Conservation (phyloP, 2,797 vertebrate species). For the Catharus ustulatus region DNA sequence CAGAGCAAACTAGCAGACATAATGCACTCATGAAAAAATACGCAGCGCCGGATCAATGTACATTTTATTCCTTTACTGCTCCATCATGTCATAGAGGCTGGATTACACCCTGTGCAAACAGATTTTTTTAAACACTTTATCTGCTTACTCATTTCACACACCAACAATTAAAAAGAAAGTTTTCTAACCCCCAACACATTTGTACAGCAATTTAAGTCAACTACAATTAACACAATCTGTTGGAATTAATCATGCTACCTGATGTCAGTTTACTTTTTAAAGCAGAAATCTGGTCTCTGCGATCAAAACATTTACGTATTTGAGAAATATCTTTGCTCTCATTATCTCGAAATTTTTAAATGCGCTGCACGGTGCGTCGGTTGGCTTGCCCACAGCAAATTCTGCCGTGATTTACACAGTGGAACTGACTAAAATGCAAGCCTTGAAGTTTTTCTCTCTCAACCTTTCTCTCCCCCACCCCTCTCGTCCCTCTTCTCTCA, state of each 20-base stretch:
- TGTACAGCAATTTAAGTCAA: slow-evolving; percentile 47
- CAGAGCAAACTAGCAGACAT: neutral
- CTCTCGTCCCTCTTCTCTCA: neutral
- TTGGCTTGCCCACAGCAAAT: slow-evolving; percentile 39
- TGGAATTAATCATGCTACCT: slow-evolving; percentile 43
- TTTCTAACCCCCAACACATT: slow-evolving; percentile 38
- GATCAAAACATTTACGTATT: slow-evolving; percentile 50
- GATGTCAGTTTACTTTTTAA: slow-evolving; percentile 46
- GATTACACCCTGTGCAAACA: neutral
- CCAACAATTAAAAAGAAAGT: neutral
- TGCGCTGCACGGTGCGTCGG: neutral
- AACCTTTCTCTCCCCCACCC: neutral
- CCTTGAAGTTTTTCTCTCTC: neutral
- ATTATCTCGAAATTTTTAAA: slow-evolving; percentile 38
- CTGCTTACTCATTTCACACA: slow-evolving; percentile 19
- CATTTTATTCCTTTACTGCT: neutral
- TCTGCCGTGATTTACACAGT: neutral
- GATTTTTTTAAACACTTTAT: neutral
- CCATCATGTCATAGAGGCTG: neutral
- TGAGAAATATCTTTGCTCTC: slow-evolving; percentile 48
- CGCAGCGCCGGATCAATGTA: rapidly evolving
- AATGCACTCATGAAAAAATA: neutral
- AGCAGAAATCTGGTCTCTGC: slow-evolving; percentile 31
- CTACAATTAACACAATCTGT: slow-evolving; percentile 54
- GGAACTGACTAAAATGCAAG: neutral